Conservation (phyloP, 2,113 vertebrate species). For the Coregonus clupeaformis region DNA sequence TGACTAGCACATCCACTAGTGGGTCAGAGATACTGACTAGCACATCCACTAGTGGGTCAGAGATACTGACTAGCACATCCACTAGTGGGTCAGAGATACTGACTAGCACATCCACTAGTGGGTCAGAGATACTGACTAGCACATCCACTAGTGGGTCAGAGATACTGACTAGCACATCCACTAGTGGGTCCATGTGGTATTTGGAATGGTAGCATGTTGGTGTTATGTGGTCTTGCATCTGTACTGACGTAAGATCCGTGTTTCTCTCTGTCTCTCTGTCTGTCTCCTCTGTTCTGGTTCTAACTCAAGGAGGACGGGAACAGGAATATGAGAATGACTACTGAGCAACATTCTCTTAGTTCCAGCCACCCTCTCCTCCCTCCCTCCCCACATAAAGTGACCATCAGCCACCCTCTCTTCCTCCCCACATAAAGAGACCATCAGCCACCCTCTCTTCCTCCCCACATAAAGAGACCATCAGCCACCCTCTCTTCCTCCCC, state of each 20-base stretch:
- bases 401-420: background rate
- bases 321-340: constrained; percentile 81
- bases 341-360: constrained; percentile 66
- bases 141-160: background rate
- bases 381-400: constrained; percentile 8
- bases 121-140: background rate
- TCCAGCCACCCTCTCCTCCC: constrained; percentile 36
- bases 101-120: background rate
- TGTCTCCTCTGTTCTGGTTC: constrained; percentile 28
- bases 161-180: background rate
- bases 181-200: constrained; percentile 24
- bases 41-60: background rate
- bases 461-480: no score
- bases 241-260: constrained; percentile 53
- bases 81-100: background rate
- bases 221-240: constrained; percentile 35
- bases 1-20: background rate
- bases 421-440: no score
- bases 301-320: constrained; percentile 43
- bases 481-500: no score
- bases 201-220: constrained; percentile 6
- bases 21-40: background rate
- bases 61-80: background rate
- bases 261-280: constrained; percentile 49
- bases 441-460: no score